Conservation (phyloP, 2,797 vertebrate species). For the Hydrocynus forskahlii region DNA sequence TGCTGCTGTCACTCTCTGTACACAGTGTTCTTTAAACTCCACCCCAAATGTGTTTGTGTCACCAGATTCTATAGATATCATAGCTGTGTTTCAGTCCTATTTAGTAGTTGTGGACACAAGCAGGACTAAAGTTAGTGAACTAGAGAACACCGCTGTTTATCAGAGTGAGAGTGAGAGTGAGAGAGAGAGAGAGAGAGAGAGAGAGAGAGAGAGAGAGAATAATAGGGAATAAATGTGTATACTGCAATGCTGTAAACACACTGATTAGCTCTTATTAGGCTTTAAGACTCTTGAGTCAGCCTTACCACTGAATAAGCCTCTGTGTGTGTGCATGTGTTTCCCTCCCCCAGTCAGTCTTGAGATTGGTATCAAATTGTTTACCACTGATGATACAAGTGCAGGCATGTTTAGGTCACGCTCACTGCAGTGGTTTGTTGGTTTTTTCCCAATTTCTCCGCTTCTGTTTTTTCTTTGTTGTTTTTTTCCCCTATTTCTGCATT, state of each 20-base stretch:
- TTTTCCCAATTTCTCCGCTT: conserved; percentile 8
- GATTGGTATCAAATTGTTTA: conserved; percentile 39
- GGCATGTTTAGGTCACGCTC: conserved; percentile 30
- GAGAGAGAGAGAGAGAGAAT: conserved; percentile 7
- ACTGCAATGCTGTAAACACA: conserved; percentile 22
- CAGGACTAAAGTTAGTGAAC: conserved; percentile 33
- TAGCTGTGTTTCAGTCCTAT: conserved; percentile 32
- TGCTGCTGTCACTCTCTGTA: conserved; percentile 22
- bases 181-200: not conserved
- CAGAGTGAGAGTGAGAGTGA: not conserved
- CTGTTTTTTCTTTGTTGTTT: not conserved
- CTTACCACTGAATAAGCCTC: conserved; percentile 31
- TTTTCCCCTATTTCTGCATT: not conserved
- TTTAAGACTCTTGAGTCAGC: conserved; percentile 31
- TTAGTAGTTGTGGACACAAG: conserved; percentile 48
- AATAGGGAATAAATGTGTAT: not conserved
- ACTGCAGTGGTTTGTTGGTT: not conserved
- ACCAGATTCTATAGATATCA: conserved; percentile 27
- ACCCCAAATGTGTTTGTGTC: conserved; percentile 41
- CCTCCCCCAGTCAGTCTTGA: conserved; percentile 11
- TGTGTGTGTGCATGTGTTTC: conserved; percentile 34
- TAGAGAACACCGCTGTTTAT: conserved; percentile 8
- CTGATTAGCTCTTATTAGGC: conserved; percentile 48
- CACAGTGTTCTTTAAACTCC: conserved; percentile 18
- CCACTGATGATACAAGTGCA: conserved; percentile 20